Base-by-base conservation (phyloP, 2,113 vertebrate genomes). In the Panthera tigris region DNA sequence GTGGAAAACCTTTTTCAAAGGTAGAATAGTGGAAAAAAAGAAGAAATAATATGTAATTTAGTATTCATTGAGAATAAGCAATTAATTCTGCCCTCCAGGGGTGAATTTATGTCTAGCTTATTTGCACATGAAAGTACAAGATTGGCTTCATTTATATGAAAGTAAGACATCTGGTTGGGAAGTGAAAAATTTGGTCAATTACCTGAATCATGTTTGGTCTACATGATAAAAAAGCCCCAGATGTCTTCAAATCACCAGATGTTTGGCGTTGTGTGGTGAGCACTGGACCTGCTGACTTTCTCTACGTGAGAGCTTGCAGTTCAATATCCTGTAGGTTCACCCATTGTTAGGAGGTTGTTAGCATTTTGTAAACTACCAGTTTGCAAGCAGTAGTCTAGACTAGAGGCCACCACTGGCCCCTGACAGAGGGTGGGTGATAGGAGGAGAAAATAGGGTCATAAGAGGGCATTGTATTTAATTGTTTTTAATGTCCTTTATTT, bases 141-240 rank as follows among this genome's bases (percentile, higher is more conserved):
- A 91, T 89, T 91, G 87, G 66, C 85, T 97, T 97, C 89, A 89
- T 97, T 93, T 95, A 82, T 94, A 19, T 92, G 69, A 78, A 96
- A 92, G 50, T 92, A 81, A 94, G 68, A 97, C 97, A 97, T 97
- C 97, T 98, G 98, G 94, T 96, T 98, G 92, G 88, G 93, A 97
- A 97, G 94, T 95, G 83, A 97, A 98, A 97, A 97, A 66, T 96
- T 88, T 91, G 82, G 89, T 95, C 96, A 96, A 85, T 98, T 97
- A 98, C 97, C 97, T 96, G 97, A 96, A 92, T 97, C 95, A 41
- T 97, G 95, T 98, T 98, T 98, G 95, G 96, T 96, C 94, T 98
- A 91, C 94, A 85, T 90, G 87, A 84, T 78, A 79, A 80, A 95
- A 97, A 97, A 96, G 69, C 41, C 92, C 95, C 97, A 96, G 97